phyloP scores from a whole-genome alignment of 2,113 vertebrate genomes.

The Sialia sialis region DNA sequence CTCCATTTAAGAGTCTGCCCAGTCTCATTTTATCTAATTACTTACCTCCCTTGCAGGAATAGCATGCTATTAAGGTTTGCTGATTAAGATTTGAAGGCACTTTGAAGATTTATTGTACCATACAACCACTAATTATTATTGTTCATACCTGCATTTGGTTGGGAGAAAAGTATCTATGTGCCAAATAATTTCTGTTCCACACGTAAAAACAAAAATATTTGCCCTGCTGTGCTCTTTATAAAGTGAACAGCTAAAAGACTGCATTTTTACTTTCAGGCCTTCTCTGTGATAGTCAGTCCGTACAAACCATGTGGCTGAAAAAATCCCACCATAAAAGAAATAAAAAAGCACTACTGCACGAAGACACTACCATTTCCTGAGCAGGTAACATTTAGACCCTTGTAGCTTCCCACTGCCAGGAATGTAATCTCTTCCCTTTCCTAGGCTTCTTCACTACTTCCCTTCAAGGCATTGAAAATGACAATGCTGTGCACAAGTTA shows the following conservation, averaged over 20 bases:
- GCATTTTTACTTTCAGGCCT: not conserved
- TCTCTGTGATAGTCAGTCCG: not conserved
- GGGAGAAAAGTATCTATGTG: not conserved
- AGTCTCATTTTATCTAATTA: constrained; percentile 45
- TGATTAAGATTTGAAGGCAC: constrained; percentile 48
- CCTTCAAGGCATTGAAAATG: not conserved
- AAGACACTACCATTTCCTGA: not conserved
- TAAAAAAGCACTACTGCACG: not conserved
- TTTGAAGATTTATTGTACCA: constrained; percentile 44
- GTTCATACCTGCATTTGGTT: not conserved
- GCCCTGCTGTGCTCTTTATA: not conserved
- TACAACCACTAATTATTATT: constrained; percentile 49
- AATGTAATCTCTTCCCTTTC: not conserved
- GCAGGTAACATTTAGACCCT: not conserved
- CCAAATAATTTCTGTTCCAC: not conserved
- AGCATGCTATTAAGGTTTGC: constrained; percentile 25
- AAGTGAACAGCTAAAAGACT: not conserved
- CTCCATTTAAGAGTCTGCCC: constrained; percentile 8
- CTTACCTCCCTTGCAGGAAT: constrained; percentile 11
- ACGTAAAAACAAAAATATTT: not conserved
- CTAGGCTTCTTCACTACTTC: not conserved
- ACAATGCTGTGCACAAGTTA: not conserved
- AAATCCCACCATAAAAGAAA: not conserved
- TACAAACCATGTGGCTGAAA: not conserved
- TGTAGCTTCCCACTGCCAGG: not conserved